Percentiles rank a stretch among this genome's conserved stretches.
Evolutionary conservation across 2,797 vertebrate species (phyloP).

Genomic region (Cirrhinus mrigala): DNA sequence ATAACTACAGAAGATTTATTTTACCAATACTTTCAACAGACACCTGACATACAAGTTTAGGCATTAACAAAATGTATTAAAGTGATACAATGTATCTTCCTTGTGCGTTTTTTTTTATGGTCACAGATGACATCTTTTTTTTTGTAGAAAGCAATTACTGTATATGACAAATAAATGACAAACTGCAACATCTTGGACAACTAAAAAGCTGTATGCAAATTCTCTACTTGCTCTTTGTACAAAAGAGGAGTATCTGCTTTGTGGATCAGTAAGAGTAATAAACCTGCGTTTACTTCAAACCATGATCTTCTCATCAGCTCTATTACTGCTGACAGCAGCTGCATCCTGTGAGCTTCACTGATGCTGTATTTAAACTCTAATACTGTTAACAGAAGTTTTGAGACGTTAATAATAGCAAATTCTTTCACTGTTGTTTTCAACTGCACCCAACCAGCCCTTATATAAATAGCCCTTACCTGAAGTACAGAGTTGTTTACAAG

Average conservation of each 20-base stretch:
- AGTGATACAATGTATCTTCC: too few species aligned
- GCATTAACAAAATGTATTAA: too few species aligned
- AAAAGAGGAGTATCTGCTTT: not conserved
- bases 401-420: not conserved
- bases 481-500: too few species aligned
- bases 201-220: conserved; percentile 2
- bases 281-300: not conserved
- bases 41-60: too few species aligned
- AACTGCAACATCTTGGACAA: not conserved
- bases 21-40: too few species aligned
- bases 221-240: not conserved
- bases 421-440: not conserved
- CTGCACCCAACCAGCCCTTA: not conserved
- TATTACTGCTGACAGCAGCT: not conserved
- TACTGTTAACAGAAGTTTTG: not conserved
- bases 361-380: too few species aligned
- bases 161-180: too few species aligned
- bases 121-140: too few species aligned
- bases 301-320: conserved; percentile 18
- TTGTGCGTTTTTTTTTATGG: too few species aligned
- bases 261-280: not conserved
- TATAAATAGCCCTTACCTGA: too few species aligned
- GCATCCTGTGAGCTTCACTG: not conserved
- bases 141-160: too few species aligned
- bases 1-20: too few species aligned